Evolutionary conservation across 2,113 vertebrate genomes (phyloP), one percentile per base, ranked within the genome.

Genomic region (Brevimyrus niger): DNA sequence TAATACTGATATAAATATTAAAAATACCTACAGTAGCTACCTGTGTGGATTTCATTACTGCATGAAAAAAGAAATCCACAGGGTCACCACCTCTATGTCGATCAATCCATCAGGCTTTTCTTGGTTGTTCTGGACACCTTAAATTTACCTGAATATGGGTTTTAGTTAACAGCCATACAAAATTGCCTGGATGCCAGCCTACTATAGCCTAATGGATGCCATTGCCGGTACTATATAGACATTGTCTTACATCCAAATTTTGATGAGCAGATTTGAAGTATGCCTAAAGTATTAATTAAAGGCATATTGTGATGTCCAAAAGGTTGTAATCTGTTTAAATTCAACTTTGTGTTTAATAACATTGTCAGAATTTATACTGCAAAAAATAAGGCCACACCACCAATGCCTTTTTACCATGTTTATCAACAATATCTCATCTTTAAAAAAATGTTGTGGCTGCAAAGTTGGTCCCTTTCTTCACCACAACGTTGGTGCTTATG

Each of bases 81-180:
- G 87, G 88, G 51, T 8, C 90, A 47, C 21, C 44, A 90, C 90
- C 82, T 58, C 38, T 89, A 55, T 44, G 87, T 4, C 38, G 76
- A 90, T 92, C 91, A 91, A 50, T 88, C 91, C 44, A 82, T 92
- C 21, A 38, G 86, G 92, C 87, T 89, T 88, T 91, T 90, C 85
- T 89, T 80, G 38, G 89, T 91, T 94, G 93, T 94, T 94, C 93
- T 92, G 90, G 61, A 89, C 92, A 92, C 91, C 87, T 91, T 84
- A 88, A 92, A 92, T 90, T 92, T 90, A 89, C 76, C 90, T 46
- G 88, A 84, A 91, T 91, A 91, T 91, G 87, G 90, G 51, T 19
- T 61, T 61, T 61, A 23, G 58, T n/a, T 61, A 61, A 61, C 8
- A 23, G 8, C 0, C 7, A 0, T 61, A 61, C n/a, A 61, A n/a